Evolutionary conservation across 1,140 invertebrate species (phyloP).

Genomic region (Pogonus chalceus): DNA sequence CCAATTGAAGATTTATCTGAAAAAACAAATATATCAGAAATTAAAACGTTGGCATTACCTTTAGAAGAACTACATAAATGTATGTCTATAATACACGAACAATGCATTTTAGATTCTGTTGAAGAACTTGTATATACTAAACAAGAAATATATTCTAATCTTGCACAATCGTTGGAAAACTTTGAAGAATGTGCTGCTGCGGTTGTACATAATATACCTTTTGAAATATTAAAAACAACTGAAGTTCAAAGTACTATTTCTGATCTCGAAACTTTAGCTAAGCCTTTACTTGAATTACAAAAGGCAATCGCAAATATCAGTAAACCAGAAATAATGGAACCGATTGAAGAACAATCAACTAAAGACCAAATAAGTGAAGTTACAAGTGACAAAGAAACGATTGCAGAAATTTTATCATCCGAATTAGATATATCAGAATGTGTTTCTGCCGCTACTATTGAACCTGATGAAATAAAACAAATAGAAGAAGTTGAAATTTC

Average conservation of each 20-base stretch:
- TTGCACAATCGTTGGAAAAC: slow-evolving; percentile 21
- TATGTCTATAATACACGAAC: slow-evolving; percentile 30
- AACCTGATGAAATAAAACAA: slow-evolving; percentile 10
- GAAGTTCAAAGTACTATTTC: slow-evolving; percentile 12
- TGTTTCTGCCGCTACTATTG: no score
- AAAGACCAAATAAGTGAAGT: slow-evolving; percentile 8
- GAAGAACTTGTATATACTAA: neutral
- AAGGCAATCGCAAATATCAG: slow-evolving; percentile 26
- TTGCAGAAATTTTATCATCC: slow-evolving; percentile 26
- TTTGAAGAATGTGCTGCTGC: slow-evolving; percentile 20
- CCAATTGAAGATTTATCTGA: slow-evolving; percentile 39
- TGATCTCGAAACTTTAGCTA: slow-evolving; percentile 26
- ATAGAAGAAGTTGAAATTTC: slow-evolving; percentile 9
- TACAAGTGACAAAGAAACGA: slow-evolving; percentile 26
- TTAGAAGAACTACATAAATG: slow-evolving; percentile 35
- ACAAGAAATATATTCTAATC: neutral
- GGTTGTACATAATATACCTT: slow-evolving; percentile 16
- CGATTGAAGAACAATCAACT: slow-evolving; percentile 9
- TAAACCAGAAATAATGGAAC: slow-evolving; percentile 20
- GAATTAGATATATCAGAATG: slow-evolving; percentile 23
- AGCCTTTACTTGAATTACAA: slow-evolving; percentile 30
- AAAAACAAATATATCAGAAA: slow-evolving; percentile 44
- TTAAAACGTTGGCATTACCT: slow-evolving; percentile 38
- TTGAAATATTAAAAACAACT: slow-evolving; percentile 12
- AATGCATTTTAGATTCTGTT: neutral